phyloP scores from a whole-genome alignment of 2,888 invertebrate genomes.

The Chrysina gloriosa region DNA sequence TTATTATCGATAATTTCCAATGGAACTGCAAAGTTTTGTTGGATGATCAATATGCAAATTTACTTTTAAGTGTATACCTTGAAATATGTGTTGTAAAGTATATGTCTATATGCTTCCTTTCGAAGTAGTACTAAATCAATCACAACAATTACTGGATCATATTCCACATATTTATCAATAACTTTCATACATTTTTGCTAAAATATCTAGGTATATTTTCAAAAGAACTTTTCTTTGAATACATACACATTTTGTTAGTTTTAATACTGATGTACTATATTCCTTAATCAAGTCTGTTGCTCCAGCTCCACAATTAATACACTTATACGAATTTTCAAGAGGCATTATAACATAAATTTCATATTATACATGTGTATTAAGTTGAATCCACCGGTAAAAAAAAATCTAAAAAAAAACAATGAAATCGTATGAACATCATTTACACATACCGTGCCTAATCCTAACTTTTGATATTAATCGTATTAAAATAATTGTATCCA shows the following conservation, averaged over 20 bases:
- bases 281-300: conserved; percentile 74
- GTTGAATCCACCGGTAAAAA: too few relatives aligned
- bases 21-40: conserved; percentile 54
- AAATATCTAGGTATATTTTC: conserved; percentile 49
- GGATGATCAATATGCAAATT: background rate
- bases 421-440: too few relatives aligned
- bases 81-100: conserved; percentile 83
- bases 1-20: conserved; percentile 80
- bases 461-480: too few relatives aligned
- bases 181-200: conserved; percentile 80
- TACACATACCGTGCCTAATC: too few relatives aligned
- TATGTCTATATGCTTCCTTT: conserved; percentile 85
- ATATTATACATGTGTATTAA: too few relatives aligned
- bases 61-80: conserved; percentile 69
- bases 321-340: conserved; percentile 57
- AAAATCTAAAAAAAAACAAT: too few relatives aligned
- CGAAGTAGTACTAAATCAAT: conserved; percentile 87
- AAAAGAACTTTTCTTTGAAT: background rate
- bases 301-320: conserved; percentile 77
- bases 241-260: conserved; percentile 82
- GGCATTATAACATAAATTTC: too few relatives aligned
- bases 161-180: conserved; percentile 93
- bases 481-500: too few relatives aligned
- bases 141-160: conserved; percentile 87
- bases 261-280: conserved; percentile 78